These are phyloP conservation scores for Antechinus stuartii DNA, from an alignment of 2,113 vertebrate species.

Conservation along the genomic window DNA sequence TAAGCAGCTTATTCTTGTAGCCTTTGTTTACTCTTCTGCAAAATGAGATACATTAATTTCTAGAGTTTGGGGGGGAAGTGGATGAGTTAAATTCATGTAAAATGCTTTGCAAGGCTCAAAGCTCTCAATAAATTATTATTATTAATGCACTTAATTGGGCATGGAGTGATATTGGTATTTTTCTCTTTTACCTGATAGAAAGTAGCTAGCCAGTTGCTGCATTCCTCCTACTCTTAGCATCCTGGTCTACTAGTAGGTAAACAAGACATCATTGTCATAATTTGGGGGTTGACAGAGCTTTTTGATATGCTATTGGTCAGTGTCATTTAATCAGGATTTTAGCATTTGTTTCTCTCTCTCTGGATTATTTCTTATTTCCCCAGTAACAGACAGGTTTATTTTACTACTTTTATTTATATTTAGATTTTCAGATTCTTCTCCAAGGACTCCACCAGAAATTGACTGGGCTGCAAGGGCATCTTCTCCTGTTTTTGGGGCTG, in stretches of 20 bases:
- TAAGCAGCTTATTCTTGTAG: neutral
- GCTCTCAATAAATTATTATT: neutral
- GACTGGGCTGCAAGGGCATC: conserved; percentile 78
- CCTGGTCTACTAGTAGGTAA: neutral
- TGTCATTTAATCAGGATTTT: conserved; percentile 37
- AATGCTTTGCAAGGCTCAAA: neutral
- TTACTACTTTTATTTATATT: conserved; percentile 68
- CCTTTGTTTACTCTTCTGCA: neutral
- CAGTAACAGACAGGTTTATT: conserved; percentile 42
- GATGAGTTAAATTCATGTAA: neutral
- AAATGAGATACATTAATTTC: neutral
- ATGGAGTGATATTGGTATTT: neutral
- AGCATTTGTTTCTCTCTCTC: neutral
- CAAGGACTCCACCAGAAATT: conserved; percentile 71
- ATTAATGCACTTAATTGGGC: neutral
- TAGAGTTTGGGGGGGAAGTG: neutral
- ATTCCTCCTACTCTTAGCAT: conserved; percentile 13
- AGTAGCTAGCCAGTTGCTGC: neutral
- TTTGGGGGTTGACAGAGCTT: conserved; percentile 17
- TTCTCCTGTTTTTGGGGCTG: conserved; percentile 87
- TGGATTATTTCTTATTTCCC: neutral
- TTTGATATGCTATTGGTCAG: neutral
- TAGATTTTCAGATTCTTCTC: conserved; percentile 84
- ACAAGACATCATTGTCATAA: conserved; percentile 25
- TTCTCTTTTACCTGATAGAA: conserved; percentile 23